These are phyloP conservation scores for Eueremaeus valkanovi DNA, from an alignment of 2,888 invertebrate genomes.

Conservation along the genomic window DNA sequence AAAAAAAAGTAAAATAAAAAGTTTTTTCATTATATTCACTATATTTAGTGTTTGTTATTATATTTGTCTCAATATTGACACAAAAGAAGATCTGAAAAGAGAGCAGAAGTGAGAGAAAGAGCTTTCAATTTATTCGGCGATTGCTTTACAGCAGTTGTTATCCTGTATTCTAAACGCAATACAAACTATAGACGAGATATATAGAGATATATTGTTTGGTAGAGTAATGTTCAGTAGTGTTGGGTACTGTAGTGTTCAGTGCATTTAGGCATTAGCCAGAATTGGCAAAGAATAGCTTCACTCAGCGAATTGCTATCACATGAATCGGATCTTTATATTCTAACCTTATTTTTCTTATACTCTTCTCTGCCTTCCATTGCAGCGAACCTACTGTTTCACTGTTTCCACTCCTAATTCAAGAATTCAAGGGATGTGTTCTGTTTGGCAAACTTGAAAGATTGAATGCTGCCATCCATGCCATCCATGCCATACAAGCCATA, in stretches of 20 bases:
- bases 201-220: not conserved
- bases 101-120: not conserved
- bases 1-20: too few relatives aligned
- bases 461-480: not conserved
- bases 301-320: not conserved
- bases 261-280: too few relatives aligned
- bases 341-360: not conserved
- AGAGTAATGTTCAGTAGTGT: not conserved
- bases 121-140: not conserved
- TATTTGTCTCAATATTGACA: too few relatives aligned
- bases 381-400: not conserved
- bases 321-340: not conserved
- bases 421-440: slow-evolving; percentile 13
- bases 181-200: not conserved
- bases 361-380: not conserved
- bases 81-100: too few relatives aligned
- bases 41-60: too few relatives aligned
- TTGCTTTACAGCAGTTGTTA: not conserved
- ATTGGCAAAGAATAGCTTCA: not conserved
- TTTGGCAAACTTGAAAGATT: slow-evolving; percentile 12
- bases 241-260: not conserved
- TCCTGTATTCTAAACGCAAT: not conserved
- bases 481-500: not conserved
- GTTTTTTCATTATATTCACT: too few relatives aligned
- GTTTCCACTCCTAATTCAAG: not conserved